A percentile compares a stretch with the other conserved stretches of the same genome.
These are phyloP conservation scores for Tricholaema leucomelas DNA, from an alignment of 2,113 vertebrate species.

Conservation along the genomic window DNA sequence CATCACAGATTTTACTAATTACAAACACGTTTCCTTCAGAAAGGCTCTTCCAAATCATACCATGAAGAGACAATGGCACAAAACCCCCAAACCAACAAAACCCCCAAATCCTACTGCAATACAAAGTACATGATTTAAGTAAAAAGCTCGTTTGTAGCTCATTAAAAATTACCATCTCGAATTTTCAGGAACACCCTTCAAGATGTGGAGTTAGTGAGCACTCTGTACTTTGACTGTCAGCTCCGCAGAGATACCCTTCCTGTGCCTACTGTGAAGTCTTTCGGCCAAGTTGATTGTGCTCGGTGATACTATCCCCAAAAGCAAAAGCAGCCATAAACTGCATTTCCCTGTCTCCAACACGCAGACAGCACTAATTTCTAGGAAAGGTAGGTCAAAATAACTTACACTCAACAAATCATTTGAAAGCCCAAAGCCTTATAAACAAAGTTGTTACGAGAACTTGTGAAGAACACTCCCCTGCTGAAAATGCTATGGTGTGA, in stretches of 20 bases:
- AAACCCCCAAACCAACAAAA: too few relatives aligned
- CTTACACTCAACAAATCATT: not conserved
- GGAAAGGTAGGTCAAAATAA: too few relatives aligned
- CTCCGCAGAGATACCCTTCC: not conserved
- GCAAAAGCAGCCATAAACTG: not conserved
- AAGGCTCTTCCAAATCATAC: not conserved
- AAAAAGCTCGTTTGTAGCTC: not conserved
- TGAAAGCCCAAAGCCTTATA: not conserved
- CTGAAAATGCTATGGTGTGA: not conserved
- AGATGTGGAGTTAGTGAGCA: not conserved
- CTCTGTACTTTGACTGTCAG: not conserved
- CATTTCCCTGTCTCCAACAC: not conserved
- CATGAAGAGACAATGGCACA: not conserved
- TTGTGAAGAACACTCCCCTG: not conserved
- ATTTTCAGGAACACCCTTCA: not conserved
- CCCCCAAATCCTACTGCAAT: not conserved
- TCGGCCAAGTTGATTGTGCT: not conserved
- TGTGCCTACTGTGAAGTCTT: not conserved
- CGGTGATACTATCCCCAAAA: not conserved
- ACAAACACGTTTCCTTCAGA: not conserved
- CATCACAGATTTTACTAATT: not conserved
- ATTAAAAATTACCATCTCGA: not conserved
- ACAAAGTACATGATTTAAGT: not conserved
- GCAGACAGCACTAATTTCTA: not conserved
- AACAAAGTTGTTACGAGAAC: not conserved